Base-by-base conservation (phyloP, 2,888 invertebrate genomes). In the Brachypalpus laphriformis region DNA sequence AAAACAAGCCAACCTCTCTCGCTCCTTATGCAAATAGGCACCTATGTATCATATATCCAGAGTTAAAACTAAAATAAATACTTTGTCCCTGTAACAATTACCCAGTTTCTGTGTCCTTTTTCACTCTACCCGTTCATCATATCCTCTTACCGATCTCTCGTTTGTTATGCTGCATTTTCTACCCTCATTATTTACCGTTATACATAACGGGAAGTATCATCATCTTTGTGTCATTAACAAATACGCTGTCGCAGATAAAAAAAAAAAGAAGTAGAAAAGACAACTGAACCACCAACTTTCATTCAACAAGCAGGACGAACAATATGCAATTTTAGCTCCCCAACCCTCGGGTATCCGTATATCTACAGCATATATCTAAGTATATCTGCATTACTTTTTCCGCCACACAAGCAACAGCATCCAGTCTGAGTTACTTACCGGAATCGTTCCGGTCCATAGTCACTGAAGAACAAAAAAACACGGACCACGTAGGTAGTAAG, bases 101-200 rank as follows among this genome's bases (percentile, higher is more conserved):
- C 71, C 59, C 37, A 71, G 65, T 66, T 72, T 54, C 14, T 20
- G 40, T 5, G 20, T 11, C 0, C 57, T 18, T 20, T 16, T 11
- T 34, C 11, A 4, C 11, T 28, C n/a, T 40, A 31, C 22, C 51
- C 25, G 51, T 25, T 40, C 37, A 59, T 40, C 51, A 59, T 71
- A 61, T 82, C 77, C 71, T 63, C 42, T 54, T 37, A 42, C 51
- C 47, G 56, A 76, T 71, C 34, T 71, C 49, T 16, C 47, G 28
- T 31, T 63, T 40, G 22, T 34, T 47, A 51, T 54, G 66, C 31
- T 77, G 70, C 70, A 76, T 56, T 57, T 56, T 47, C 66, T 28
- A 61, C 66, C 56, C 47, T 78, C 47, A 22, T 78, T 83, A 78
- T 74, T 78, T 68, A 68, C 68, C 20, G n/a, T 68, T 74, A 42